Percentiles rank a stretch among this genome's conserved stretches.
Evolutionary conservation across 2,113 vertebrate species (phyloP).

Genomic region (Amphilophus citrinellus): DNA sequence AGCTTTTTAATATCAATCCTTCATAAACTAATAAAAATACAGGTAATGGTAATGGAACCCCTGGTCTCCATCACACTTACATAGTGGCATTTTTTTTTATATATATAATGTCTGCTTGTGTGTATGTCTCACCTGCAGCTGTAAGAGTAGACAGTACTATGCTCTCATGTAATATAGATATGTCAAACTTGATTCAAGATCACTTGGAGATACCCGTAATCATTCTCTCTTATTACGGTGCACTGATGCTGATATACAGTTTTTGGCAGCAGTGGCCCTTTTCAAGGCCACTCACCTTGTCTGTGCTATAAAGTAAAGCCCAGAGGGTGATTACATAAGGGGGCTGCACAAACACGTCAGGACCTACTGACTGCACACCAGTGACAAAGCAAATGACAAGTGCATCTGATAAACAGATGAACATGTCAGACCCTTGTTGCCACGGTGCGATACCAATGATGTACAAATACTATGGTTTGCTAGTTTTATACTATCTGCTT

Average conservation of each 20-base stretch:
- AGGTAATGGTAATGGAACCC: neutral
- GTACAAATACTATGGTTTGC: conserved; percentile 23
- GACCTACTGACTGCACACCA: conserved; percentile 40
- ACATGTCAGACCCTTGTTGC: conserved; percentile 33
- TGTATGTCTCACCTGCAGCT: neutral
- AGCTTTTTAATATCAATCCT: neutral
- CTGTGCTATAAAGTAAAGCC: conserved; percentile 38
- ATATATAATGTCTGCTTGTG: too few relatives aligned
- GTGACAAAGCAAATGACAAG: conserved; percentile 42
- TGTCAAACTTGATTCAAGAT: conserved; percentile 44
- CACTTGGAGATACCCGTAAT: conserved; percentile 24
- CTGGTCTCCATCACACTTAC: neutral
- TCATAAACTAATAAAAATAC: neutral
- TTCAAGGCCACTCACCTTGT: conserved; percentile 47
- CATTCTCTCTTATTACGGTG: conserved; percentile 40
- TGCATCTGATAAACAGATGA: conserved; percentile 59
- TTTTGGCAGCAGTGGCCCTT: conserved; percentile 6
- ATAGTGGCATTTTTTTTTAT: too few relatives aligned
- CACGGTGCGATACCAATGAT: conserved; percentile 14
- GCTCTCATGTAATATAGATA: conserved; percentile 24
- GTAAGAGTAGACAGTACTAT: neutral
- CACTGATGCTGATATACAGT: conserved; percentile 41
- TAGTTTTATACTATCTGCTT: conserved; percentile 7
- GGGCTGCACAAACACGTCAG: conserved; percentile 22
- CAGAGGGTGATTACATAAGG: conserved; percentile 33